phyloP scores from a whole-genome alignment of 2,888 invertebrate species.

The Unio pictorum region DNA sequence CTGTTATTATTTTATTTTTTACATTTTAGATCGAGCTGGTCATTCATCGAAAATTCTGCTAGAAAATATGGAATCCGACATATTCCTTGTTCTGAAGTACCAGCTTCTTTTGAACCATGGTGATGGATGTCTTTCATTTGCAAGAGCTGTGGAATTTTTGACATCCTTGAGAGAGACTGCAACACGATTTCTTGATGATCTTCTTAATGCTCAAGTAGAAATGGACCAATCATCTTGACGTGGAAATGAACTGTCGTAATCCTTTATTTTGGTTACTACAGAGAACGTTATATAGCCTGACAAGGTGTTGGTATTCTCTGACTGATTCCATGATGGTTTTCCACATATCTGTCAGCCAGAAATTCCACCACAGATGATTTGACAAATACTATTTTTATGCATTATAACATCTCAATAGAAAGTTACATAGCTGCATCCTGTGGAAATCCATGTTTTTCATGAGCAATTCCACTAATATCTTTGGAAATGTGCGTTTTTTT shows the following conservation, averaged over 20 bases:
- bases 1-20: constrained; percentile 1
- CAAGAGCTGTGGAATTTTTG: constrained; percentile 51
- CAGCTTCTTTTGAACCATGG: constrained; percentile 62
- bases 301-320: too few species aligned
- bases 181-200: constrained; percentile 49
- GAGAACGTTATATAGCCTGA: too few species aligned
- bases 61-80: constrained; percentile 59
- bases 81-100: constrained; percentile 60
- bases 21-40: constrained; percentile 49
- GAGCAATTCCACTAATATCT: too few species aligned
- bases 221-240: constrained; percentile 24
- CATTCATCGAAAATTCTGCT: constrained; percentile 36
- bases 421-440: too few species aligned
- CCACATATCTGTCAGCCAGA: too few species aligned
- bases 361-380: too few species aligned
- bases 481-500: too few species aligned
- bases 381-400: too few species aligned
- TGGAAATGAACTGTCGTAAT: neutral
- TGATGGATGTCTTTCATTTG: constrained; percentile 47
- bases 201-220: constrained; percentile 57
- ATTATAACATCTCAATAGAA: too few species aligned
- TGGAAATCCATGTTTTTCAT: too few species aligned
- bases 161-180: constrained; percentile 52
- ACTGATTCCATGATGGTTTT: too few species aligned
- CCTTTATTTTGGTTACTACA: too few species aligned